Evolutionary conservation across 2,888 invertebrate species (phyloP), one percentile per base, ranked within the genome.

Genomic region (Drosophila eohydei): DNA sequence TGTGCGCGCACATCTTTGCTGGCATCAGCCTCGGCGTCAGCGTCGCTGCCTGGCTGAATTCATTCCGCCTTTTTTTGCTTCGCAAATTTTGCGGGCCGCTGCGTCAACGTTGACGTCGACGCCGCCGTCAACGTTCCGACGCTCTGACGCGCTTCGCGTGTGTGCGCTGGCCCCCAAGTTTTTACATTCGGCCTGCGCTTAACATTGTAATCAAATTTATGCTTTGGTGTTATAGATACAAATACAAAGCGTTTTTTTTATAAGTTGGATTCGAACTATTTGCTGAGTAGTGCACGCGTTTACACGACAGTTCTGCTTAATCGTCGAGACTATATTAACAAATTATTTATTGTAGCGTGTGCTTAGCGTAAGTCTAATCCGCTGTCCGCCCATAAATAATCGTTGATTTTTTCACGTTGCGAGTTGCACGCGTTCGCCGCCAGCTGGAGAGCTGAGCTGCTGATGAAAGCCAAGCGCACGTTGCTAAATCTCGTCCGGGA

Each of bases 401-500:
- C 65, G 66, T 66, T 74, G 66, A 51, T 71, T 66, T 71, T 52
- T 72, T 60, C 59, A 61, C 77, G 71, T 62, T 71, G 60, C 70
- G 71, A 48, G 66, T 38, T 80, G 80, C 80, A 81, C 81, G 80
- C 78, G 77, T 68, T 71, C 65, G 60, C 52, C 48, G 52, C 52
- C 61, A 55, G 66, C 54, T 55, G 38, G 40, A 60, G 68, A 68
- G 60, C 68, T 58, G 62, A 74, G 58, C 68, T 60, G 62, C 40
- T 57, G 64, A 51, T 64, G 60, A 55, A 60, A 62, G 65, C 70
- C 76, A 77, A 85, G 89, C 89, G 87, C 88, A 90, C 84, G 86
- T 86, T 81, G 74, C 84, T 70, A 91, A 90, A 89, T 92, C 91
- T 92, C 90, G 88, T 92, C 92, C 92, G 90, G 92, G 92, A 92